These are phyloP conservation scores for Zeuzera pyrina DNA, from an alignment of 2,888 invertebrate species.

Conservation along the genomic window DNA sequence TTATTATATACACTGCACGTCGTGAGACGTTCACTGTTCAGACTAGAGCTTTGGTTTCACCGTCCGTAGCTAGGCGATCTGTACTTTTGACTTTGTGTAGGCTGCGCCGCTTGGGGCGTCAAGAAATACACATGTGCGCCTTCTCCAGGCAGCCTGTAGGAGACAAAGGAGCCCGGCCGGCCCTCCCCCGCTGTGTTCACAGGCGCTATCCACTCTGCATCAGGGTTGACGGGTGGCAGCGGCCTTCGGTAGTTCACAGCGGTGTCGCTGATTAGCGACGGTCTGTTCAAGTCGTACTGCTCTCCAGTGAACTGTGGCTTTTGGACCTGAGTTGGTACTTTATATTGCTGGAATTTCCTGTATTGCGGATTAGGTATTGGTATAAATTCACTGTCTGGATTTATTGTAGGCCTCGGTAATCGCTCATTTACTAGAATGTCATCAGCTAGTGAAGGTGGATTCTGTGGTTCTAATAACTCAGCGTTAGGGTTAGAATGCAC, in stretches of 20 bases:
- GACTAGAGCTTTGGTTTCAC: slow-evolving; percentile 71
- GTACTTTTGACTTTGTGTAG: slow-evolving; percentile 40
- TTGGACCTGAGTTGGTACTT: slow-evolving; percentile 38
- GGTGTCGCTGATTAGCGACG: slow-evolving; percentile 59
- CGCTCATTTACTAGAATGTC: slow-evolving; percentile 83
- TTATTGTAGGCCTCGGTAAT: slow-evolving; percentile 76
- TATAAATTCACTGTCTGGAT: slow-evolving; percentile 79
- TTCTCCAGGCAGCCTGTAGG: slow-evolving; percentile 82
- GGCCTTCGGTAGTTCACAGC: slow-evolving; percentile 74
- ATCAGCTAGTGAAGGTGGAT: slow-evolving; percentile 66
- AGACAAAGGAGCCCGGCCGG: slow-evolving; percentile 74
- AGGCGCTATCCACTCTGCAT: slow-evolving; percentile 73
- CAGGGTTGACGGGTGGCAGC: slow-evolving; percentile 68
- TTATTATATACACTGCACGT: slow-evolving; percentile 54
- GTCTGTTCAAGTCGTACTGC: slow-evolving; percentile 55
- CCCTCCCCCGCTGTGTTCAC: slow-evolving; percentile 56
- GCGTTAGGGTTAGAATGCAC: slow-evolving; percentile 35
- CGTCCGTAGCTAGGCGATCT: slow-evolving; percentile 56
- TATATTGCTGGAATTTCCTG: slow-evolving; percentile 44
- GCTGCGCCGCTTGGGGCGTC: slow-evolving; percentile 76
- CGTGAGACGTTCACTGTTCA: slow-evolving; percentile 44
- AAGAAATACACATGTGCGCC: slow-evolving; percentile 86
- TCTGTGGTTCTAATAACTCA: slow-evolving; percentile 38
- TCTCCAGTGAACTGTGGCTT: slow-evolving; percentile 50
- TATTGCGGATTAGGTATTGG: slow-evolving; percentile 63